Conservation (phyloP, 2,888 invertebrate species). For the Mimas tiliae region DNA sequence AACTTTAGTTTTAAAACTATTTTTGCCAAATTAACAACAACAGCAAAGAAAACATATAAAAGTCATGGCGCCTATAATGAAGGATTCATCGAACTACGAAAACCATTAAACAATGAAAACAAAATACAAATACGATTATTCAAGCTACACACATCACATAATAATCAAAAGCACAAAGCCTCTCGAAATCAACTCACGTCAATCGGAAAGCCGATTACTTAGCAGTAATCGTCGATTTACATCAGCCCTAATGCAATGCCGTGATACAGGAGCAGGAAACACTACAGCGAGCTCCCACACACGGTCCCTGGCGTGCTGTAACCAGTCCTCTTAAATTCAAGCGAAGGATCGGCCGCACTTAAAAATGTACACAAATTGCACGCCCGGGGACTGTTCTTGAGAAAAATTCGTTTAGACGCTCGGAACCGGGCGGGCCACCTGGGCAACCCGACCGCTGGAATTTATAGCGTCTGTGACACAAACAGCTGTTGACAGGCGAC, state of each 20-base stretch:
- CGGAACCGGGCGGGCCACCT: slow-evolving; percentile 31
- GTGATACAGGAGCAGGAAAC: slow-evolving; percentile 13
- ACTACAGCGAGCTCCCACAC: slow-evolving; percentile 8
- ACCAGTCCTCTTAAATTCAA: neutral
- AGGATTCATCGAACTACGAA: no score
- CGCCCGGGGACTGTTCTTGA: slow-evolving; percentile 37
- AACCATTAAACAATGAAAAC: neutral
- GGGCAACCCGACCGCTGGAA: slow-evolving; percentile 4
- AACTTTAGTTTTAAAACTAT: no score
- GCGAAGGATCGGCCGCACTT: slow-evolving; percentile 47
- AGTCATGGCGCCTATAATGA: no score
- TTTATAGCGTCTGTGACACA: neutral
- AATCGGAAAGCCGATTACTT: slow-evolving; percentile 11
- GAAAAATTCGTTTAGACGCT: slow-evolving; percentile 36
- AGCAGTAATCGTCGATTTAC: slow-evolving; percentile 2
- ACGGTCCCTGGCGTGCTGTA: neutral
- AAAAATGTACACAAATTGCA: slow-evolving; percentile 54
- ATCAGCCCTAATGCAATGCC: slow-evolving; percentile 6
- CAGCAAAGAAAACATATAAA: no score
- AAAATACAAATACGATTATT: neutral
- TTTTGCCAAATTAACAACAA: no score
- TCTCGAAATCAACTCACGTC: slow-evolving; percentile 2
- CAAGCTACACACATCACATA: neutral
- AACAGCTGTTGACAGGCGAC: slow-evolving; percentile 16
- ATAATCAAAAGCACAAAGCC: neutral